Conservation (phyloP, 2,113 vertebrate species). For the Sylvia atricapilla region DNA sequence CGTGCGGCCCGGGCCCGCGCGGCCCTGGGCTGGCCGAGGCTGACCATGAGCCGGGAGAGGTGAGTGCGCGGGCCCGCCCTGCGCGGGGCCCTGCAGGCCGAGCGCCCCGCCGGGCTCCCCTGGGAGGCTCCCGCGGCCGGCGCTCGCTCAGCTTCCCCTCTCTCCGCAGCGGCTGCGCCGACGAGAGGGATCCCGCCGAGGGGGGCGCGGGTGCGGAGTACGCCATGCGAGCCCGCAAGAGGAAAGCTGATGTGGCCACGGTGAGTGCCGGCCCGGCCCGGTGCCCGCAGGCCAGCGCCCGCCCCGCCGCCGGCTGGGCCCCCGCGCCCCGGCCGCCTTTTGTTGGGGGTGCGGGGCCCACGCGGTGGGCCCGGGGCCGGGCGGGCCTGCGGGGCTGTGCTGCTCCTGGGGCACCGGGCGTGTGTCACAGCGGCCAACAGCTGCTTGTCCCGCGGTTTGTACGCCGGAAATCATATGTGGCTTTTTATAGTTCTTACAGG, state of each 20-base stretch:
- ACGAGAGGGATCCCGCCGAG: constrained; percentile 53
- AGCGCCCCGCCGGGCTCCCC: background rate
- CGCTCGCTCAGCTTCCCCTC: background rate
- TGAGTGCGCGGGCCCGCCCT: background rate
- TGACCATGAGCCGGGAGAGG: constrained; percentile 34
- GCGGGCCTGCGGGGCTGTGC: background rate
- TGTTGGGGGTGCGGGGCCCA: background rate
- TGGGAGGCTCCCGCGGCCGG: background rate
- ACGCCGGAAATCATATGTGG: background rate
- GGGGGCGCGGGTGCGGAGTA: constrained; percentile 54
- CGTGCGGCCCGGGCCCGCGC: background rate
- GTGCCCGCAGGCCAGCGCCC: background rate
- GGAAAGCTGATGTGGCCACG: constrained; percentile 92
- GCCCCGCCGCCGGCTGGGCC: background rate
- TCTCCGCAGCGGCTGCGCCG: constrained; percentile 55
- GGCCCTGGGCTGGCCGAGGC: background rate
- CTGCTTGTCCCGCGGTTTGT: accelerated
- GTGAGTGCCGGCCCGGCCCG: constrained; percentile 77
- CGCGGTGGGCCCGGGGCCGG: background rate
- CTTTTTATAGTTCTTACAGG: constrained; percentile 82
- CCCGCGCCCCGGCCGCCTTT: background rate
- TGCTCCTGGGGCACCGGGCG: accelerated
- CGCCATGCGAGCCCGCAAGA: constrained; percentile 82
- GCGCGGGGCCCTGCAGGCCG: background rate
- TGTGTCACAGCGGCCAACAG: accelerated